Percentiles rank a stretch among this genome's conserved stretches.
Evolutionary conservation across 2,797 vertebrate species (phyloP).

Genomic region (Perodicticus potto): DNA sequence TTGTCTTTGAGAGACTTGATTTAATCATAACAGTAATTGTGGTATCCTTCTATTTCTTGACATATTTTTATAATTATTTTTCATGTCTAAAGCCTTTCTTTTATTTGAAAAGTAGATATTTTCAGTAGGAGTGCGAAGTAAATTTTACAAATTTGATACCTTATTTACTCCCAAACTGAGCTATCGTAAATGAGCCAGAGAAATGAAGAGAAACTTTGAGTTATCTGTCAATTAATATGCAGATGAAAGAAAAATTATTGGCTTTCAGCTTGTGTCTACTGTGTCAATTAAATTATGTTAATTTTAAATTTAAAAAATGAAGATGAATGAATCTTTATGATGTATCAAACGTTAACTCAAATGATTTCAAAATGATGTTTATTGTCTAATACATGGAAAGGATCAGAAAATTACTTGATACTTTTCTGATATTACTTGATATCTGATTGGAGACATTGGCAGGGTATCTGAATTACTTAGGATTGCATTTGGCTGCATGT

Average conservation of each 20-base stretch:
- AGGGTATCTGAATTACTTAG: neutral
- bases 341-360: conserved; percentile 81
- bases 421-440: conserved; percentile 14
- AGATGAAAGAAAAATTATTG: conserved; percentile 83
- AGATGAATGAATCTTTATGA: conserved; percentile 85
- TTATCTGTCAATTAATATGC: conserved; percentile 79
- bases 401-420: conserved; percentile 81
- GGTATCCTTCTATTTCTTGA: conserved; percentile 40
- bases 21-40: conserved; percentile 50
- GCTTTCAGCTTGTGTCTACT: conserved; percentile 79
- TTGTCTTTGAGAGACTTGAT: conserved; percentile 25
- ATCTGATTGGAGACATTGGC: conserved; percentile 62
- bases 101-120: conserved; percentile 48
- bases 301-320: conserved; percentile 86
- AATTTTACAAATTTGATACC: conserved; percentile 46
- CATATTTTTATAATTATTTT: conserved; percentile 69
- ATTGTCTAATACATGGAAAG: conserved; percentile 70
- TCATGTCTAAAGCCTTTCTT: conserved; percentile 56
- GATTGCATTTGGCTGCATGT: neutral
- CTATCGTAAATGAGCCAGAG: conserved; percentile 63
- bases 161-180: conserved; percentile 56
- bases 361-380: conserved; percentile 84
- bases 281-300: conserved; percentile 84
- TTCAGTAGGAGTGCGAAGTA: conserved; percentile 39
- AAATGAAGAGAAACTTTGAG: conserved; percentile 66